These are phyloP conservation scores for Berghia stephanieae DNA, from an alignment of 1,140 invertebrate species.

Conservation along the genomic window DNA sequence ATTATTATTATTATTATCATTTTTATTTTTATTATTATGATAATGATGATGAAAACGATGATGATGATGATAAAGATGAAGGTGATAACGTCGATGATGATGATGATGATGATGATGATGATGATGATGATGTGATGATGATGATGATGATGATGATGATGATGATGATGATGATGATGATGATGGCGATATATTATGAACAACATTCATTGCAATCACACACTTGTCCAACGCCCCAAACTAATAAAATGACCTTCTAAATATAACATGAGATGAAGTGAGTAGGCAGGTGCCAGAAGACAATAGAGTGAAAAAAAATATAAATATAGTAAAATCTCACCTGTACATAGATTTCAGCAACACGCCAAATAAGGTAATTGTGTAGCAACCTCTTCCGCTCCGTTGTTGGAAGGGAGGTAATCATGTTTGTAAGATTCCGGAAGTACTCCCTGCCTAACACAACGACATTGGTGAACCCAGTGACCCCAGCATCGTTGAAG, in stretches of 20 bases:
- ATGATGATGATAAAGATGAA: too few relatives aligned
- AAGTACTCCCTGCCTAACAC: conserved; percentile 70
- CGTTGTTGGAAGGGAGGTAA: conserved; percentile 66
- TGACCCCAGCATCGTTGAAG: conserved; percentile 69
- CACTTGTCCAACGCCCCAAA: too few relatives aligned
- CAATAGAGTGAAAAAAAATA: too few relatives aligned
- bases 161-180: conserved; percentile 6
- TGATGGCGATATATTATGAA: not conserved
- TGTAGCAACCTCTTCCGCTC: conserved; percentile 67
- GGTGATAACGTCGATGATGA: not conserved
- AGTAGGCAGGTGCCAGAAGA: too few relatives aligned
- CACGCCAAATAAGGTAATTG: conserved; percentile 74
- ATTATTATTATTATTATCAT: not conserved
- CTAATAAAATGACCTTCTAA: too few relatives aligned
- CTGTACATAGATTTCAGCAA: conserved; percentile 69
- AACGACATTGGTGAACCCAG: conserved; percentile 69
- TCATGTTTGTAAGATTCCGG: conserved; percentile 69
- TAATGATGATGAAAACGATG: too few relatives aligned
- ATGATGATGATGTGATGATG: conserved; percentile 2
- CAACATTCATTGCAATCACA: too few relatives aligned
- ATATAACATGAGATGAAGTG: too few relatives aligned
- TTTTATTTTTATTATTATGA: too few relatives aligned
- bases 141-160: conserved; percentile 2
- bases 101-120: conserved; percentile 2
- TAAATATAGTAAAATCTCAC: too few relatives aligned